Base-by-base conservation (phyloP, 1,140 invertebrate genomes). In the Forficula auricularia region DNA sequence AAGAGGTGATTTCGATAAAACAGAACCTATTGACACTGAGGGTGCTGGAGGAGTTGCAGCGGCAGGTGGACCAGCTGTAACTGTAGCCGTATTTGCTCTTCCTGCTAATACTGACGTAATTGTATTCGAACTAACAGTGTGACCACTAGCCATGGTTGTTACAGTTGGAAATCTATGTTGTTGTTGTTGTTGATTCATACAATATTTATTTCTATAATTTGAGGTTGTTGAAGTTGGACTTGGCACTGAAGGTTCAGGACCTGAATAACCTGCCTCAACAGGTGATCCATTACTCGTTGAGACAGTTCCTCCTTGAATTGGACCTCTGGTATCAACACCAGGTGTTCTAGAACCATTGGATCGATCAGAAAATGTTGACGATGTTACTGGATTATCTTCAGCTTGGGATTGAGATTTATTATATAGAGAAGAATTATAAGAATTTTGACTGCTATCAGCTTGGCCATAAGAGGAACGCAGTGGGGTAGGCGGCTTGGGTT, bases 101-200 rank as follows among this genome's bases (percentile, higher is more conserved):
- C 79, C 79, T 9, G 79, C 77, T 34, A 81, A 57, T 3, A 82
- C 78, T 13, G 79, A 82, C 1, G 80, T 82, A 22, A 82, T 77
- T 0, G 79, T 82, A 49, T 82, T 80, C 48, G 76, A 72, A 37
- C 77, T 75, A 8, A 76, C 62, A 2, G 75, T 77, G 49, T 75
- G 74, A 18, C 77, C 76, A 55, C 77, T 80, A 0, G 77, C 77
- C 77, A 81, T 79, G 2, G 79, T 81, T 0, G 77, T 81, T 37
- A 77, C 54, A 27, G 22, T 27, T 6, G 22, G 22, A 27, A 6
- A 27, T 10, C 22, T 27, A 6, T 52, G 71, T 46, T 16, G 54
- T 13, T 31, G 22, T 16, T 12, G 10, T 14, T 41, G 14, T 13
- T 27, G 3, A 10, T 32, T 13, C 9, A 9, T 2, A 14, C 4